Percentiles rank a stretch among this genome's conserved stretches.
phyloP scores from a whole-genome alignment of 2,113 vertebrate genomes.

The Perognathus longimembris region DNA sequence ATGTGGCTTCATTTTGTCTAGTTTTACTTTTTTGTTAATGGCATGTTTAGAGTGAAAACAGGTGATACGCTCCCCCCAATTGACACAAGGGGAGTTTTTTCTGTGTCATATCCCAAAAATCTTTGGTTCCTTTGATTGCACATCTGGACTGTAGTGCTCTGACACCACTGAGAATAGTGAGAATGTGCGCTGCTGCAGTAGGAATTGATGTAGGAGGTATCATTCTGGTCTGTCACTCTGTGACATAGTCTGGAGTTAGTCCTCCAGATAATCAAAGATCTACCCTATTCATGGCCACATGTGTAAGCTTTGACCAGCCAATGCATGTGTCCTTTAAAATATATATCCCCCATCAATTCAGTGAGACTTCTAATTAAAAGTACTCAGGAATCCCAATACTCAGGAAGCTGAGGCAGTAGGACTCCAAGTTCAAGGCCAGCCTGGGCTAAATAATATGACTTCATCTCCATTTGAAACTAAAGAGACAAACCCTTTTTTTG shows the following conservation, averaged over 20 bases:
- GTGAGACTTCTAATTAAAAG: neutral
- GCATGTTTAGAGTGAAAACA: neutral
- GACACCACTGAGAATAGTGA: no score
- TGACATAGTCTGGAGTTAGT: neutral
- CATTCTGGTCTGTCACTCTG: rapidly evolving
- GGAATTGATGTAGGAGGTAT: no score
- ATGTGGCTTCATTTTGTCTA: neutral
- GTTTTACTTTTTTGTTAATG: neutral
- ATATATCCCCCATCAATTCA: neutral
- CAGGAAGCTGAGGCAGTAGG: no score
- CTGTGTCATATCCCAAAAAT: neutral
- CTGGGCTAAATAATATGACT: no score
- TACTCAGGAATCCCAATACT: no score
- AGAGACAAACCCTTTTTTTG: no score
- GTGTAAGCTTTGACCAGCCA: neutral
- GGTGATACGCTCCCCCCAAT: neutral
- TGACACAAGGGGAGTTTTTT: neutral
- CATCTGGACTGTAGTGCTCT: neutral
- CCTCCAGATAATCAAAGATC: neutral
- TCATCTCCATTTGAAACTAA: no score
- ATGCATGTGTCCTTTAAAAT: neutral
- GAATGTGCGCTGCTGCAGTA: no score
- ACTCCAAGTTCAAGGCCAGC: no score
- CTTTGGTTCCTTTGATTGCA: neutral
- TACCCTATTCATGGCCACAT: neutral